Conservation (phyloP, 2,888 invertebrate genomes). For the Nomada flava region DNA sequence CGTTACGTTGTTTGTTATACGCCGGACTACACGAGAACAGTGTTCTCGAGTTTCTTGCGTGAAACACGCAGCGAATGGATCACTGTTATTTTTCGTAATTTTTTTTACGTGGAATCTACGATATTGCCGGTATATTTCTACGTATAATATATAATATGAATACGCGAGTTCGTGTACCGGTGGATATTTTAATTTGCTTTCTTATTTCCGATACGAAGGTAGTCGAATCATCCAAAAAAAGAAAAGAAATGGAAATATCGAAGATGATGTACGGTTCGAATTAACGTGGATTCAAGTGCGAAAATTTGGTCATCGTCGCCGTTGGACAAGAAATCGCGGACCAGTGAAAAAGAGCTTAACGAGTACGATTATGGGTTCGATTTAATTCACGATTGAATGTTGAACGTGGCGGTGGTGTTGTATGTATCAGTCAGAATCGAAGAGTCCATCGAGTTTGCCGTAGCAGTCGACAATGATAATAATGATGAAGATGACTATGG, state of each 20-base stretch:
- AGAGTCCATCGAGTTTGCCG: conserved; percentile 57
- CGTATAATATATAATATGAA: too few relatives aligned
- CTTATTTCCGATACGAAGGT: too few relatives aligned
- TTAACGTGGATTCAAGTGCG: not conserved
- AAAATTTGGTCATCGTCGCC: conserved; percentile 12
- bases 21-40: too few relatives aligned
- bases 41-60: too few relatives aligned
- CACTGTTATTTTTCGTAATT: too few relatives aligned
- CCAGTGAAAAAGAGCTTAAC: conserved; percentile 37
- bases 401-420: conserved; percentile 43
- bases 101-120: too few relatives aligned
- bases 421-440: conserved; percentile 56
- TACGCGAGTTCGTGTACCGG: too few relatives aligned
- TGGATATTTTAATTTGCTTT: too few relatives aligned
- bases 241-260: not conserved
- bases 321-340: not conserved
- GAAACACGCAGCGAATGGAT: too few relatives aligned
- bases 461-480: conserved; percentile 64
- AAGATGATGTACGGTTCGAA: not conserved
- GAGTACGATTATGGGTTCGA: conserved; percentile 59
- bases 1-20: conserved; percentile 18
- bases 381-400: conserved; percentile 63
- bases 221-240: not conserved
- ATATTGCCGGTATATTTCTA: too few relatives aligned
- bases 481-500: conserved; percentile 72